Percentiles rank a stretch among this genome's conserved stretches.
Conservation (phyloP, 2,113 vertebrate species). For the Burhinus oedicnemus region DNA sequence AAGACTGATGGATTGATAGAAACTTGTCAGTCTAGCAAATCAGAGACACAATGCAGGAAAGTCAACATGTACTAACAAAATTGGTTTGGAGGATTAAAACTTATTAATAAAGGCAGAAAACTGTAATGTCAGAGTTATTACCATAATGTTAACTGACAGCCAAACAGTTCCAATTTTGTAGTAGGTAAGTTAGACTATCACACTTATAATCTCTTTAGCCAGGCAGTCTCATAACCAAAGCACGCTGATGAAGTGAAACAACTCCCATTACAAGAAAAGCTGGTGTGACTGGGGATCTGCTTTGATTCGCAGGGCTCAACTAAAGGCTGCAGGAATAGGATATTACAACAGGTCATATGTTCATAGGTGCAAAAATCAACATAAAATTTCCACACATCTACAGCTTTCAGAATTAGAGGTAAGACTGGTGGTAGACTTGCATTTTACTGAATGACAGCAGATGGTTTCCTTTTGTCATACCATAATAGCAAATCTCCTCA, state of each 20-base stretch:
- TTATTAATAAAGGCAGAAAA: constrained; percentile 64
- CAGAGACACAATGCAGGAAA: constrained; percentile 25
- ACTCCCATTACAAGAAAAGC: background rate
- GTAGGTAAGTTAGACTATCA: constrained; percentile 7
- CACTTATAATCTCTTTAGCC: constrained; percentile 41
- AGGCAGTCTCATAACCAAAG: background rate
- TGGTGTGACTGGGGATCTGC: background rate
- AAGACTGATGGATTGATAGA: constrained; percentile 46
- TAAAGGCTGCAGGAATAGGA: background rate
- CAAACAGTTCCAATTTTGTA: constrained; percentile 43
- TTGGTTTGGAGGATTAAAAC: constrained; percentile 60
- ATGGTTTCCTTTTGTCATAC: background rate
- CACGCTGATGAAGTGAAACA: background rate
- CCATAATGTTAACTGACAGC: constrained; percentile 60
- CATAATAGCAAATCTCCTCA: background rate
- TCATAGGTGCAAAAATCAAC: background rate
- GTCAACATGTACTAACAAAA: constrained; percentile 40
- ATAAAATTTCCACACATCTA: background rate
- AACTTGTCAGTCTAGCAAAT: background rate
- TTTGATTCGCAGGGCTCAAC: background rate
- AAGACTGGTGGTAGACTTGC: background rate
- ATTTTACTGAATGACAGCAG: background rate
- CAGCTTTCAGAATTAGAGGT: background rate
- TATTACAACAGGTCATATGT: background rate
- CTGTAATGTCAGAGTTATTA: constrained; percentile 55